Percentiles rank a stretch among this genome's conserved stretches.
These are phyloP conservation scores for Pomacea maculata DNA, from an alignment of 1,140 invertebrate species.

Conservation along the genomic window DNA sequence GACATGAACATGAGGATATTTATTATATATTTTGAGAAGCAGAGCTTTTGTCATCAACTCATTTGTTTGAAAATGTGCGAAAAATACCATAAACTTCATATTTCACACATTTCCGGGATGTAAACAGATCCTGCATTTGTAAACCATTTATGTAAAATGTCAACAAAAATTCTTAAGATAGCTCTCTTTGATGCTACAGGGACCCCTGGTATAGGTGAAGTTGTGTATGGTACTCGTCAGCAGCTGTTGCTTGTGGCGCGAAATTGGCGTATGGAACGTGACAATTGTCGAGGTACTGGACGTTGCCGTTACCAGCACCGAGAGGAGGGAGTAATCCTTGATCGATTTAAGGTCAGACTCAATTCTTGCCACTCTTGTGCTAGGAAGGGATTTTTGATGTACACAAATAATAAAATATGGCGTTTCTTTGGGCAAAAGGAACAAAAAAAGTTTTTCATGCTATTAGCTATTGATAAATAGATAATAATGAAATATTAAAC, in stretches of 20 bases:
- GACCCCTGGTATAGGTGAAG: conserved; percentile 43
- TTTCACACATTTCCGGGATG: no score
- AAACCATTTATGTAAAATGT: no score
- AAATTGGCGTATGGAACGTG: conserved; percentile 37
- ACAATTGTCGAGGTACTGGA: conserved; percentile 26
- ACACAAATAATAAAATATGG: neutral
- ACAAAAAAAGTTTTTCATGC: neutral
- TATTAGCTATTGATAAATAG: no score
- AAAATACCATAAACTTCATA: no score
- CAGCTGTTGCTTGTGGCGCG: conserved; percentile 35
- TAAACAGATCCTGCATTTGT: no score
- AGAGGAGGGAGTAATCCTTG: conserved; percentile 56
- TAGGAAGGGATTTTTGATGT: neutral
- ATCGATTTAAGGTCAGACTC: conserved; percentile 40
- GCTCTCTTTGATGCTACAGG: neutral
- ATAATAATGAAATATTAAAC: no score
- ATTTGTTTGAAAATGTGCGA: no score
- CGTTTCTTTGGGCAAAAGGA: neutral
- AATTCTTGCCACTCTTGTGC: neutral
- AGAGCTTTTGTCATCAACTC: no score
- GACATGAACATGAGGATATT: no score
- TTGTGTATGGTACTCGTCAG: conserved; percentile 45
- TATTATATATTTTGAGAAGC: no score
- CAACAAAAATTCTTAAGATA: no score
- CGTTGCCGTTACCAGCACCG: conserved; percentile 34